Evolutionary conservation across 2,797 vertebrate species (phyloP).

Genomic region (Protosalanx chinensis): DNA sequence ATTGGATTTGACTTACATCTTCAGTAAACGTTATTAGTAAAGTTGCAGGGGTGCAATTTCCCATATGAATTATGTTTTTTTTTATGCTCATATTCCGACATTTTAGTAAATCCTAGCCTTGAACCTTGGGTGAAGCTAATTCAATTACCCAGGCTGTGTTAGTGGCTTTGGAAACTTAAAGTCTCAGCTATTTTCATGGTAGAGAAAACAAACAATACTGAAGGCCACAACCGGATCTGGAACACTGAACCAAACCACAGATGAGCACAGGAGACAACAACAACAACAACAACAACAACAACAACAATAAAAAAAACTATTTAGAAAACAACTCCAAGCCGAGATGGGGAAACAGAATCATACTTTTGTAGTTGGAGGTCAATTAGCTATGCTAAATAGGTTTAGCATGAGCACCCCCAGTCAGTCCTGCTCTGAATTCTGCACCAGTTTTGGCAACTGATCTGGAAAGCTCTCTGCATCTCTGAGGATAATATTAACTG

Average conservation of each 20-base stretch:
- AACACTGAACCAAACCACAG: conserved; percentile 31
- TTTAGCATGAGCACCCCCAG: conserved; percentile 43
- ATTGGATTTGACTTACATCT: not conserved
- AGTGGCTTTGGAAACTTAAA: conserved; percentile 24
- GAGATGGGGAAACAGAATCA: conserved; percentile 31
- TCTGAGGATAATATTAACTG: conserved; percentile 55
- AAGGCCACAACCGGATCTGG: conserved; percentile 33
- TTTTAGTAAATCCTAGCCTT: not conserved
- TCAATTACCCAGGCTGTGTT: conserved; percentile 16
- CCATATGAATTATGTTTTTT: not conserved
- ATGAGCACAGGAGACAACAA: conserved; percentile 16
- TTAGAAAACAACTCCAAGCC: conserved; percentile 41
- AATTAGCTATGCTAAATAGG: conserved; percentile 65
- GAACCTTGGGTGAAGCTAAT: conserved; percentile 18
- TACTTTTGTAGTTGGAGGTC: conserved; percentile 55
- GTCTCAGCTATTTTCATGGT: conserved; percentile 18
- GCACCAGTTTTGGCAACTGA: conserved; percentile 42
- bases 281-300: too few relatives aligned
- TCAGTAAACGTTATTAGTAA: not conserved
- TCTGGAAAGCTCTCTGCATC: conserved; percentile 54
- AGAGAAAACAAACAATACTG: conserved; percentile 22
- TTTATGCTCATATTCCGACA: too few relatives aligned
- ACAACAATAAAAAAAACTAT: conserved; percentile 19
- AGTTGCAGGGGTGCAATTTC: not conserved
- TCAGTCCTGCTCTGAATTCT: conserved; percentile 65